Evolutionary conservation across 1,140 invertebrate genomes (phyloP).

Genomic region (Musca domestica): DNA sequence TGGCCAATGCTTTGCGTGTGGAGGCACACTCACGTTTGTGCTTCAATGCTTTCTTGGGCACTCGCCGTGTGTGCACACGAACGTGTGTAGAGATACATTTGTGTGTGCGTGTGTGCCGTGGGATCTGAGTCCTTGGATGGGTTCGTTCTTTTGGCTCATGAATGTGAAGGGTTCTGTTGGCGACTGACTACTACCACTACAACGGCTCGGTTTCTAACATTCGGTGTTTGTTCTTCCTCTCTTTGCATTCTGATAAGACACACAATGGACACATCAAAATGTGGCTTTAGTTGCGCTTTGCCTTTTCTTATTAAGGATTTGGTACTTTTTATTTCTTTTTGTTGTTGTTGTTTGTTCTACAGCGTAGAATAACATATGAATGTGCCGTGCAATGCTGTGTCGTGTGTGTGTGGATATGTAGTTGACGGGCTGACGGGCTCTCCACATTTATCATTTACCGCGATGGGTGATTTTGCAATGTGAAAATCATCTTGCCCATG

Average conservation of each 20-base stretch:
- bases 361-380: conserved; percentile 4
- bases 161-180: conserved; percentile 10
- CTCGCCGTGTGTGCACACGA: background rate
- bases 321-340: background rate
- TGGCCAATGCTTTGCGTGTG: too few relatives aligned
- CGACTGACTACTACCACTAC: background rate
- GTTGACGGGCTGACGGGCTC: too few relatives aligned
- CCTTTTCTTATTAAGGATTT: conserved; percentile 9
- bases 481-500: too few relatives aligned
- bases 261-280: conserved; percentile 24
- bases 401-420: too few relatives aligned
- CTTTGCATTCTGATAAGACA: conserved; percentile 20
- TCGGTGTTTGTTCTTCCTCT: background rate
- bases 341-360: background rate
- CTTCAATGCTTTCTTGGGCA: too few relatives aligned
- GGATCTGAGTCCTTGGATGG: background rate
- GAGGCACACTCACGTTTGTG: too few relatives aligned
- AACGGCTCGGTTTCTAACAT: background rate
- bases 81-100: background rate
- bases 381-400: too few relatives aligned
- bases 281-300: conserved; percentile 11
- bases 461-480: too few relatives aligned
- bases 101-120: background rate
- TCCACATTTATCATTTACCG: too few relatives aligned
- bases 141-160: background rate